Base-by-base conservation (phyloP, 2,113 vertebrate species). In the Fulmarus glacialis region DNA sequence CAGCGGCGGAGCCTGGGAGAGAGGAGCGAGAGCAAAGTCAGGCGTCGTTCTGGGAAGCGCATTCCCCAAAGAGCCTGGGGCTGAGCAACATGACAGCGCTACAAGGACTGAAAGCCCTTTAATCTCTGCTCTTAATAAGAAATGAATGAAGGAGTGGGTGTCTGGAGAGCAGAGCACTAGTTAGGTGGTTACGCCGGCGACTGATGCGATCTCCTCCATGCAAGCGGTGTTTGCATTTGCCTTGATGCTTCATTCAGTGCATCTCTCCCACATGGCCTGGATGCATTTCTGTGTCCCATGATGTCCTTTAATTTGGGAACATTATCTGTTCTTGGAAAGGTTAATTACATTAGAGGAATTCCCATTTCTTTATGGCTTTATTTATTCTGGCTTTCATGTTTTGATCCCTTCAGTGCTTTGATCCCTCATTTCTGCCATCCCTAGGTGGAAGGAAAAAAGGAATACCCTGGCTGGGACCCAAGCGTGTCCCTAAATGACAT, bases 221-320 rank as follows among this genome's bases (percentile, higher is more conserved):
- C 36, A 23, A 95, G 82, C 55, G 1, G 26, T 23, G 78, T 82
- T 85, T 82, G 87, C 42, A 1, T 52, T 79, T 6, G 62, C 78
- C 82, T 85, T 63, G 89, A 10, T 74, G 82, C 90, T 16, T 59
- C 20, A 0, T 40, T 78, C 32, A 0, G 26, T 12, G 13, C 53
- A 6, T 22, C 68, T 55, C 59, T 90, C 87, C 71, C 75, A 22
- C 79, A 15, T 36, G 80, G 78, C 64, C 48, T 50, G 56, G 60
- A 40, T 36, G 72, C 18, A 2, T 83, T 43, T 15, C 43, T 36
- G 12, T 15, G 42, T 66, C 74, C 87, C 70, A 21, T 12, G 6
- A 20, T 36, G 84, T 26, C 91, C 84, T 94, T 91, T 97, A 91
- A 87, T 93, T 92, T 77, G 84, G 68, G 77, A 75, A 20, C 43